Percentiles rank a stretch among this genome's conserved stretches.
Evolutionary conservation across 2,113 vertebrate genomes (phyloP).

Genomic region (Paradoxurus hermaphroditus): DNA sequence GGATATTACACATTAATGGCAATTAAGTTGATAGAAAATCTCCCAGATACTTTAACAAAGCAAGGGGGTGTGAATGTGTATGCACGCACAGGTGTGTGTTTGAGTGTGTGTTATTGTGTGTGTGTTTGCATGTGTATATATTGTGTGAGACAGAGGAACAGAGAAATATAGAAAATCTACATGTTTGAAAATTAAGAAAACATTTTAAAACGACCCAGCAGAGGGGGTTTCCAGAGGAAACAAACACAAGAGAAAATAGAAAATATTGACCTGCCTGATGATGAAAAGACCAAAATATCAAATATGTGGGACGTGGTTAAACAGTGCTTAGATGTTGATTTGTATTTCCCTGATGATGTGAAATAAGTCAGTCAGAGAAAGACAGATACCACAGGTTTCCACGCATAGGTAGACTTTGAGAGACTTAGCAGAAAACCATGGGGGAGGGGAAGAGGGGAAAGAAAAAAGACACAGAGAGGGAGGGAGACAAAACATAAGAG

Average conservation of each 20-base stretch:
- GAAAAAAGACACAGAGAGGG: no score
- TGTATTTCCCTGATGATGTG: no score
- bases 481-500: no score
- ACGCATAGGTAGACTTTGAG: no score
- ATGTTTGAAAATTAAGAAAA: background rate
- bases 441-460: no score
- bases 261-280: background rate
- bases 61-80: background rate
- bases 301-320: rapidly evolving
- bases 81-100: background rate
- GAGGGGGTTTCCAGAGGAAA: background rate
- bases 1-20: background rate
- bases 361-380: no score
- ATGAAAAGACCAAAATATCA: background rate
- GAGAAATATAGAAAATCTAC: background rate
- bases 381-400: no score
- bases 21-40: background rate
- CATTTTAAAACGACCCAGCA: no score
- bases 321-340: background rate
- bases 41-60: background rate
- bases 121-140: background rate
- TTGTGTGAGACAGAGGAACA: background rate
- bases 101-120: background rate
- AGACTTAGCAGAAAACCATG: no score
- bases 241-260: background rate